These are phyloP conservation scores for Gulo gulo DNA, from an alignment of 2,113 vertebrate genomes.

Conservation along the genomic window DNA sequence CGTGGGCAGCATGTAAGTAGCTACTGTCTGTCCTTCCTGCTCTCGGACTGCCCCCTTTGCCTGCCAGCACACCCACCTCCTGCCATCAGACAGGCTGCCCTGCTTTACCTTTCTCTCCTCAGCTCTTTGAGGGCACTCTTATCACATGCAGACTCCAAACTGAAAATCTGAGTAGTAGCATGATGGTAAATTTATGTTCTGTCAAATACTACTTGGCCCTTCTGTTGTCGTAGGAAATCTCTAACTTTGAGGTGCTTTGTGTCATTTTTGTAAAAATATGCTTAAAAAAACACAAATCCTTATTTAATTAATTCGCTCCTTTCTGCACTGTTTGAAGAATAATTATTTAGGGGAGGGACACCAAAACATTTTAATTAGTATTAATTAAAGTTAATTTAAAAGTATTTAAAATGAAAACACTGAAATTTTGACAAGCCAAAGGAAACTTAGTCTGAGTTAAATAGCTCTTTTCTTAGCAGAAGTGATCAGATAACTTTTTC, in stretches of 20 bases:
- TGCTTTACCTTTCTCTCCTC: neutral
- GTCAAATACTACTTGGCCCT: neutral
- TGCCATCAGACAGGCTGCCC: accelerated
- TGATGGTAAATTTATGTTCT: neutral
- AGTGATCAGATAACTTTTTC: neutral
- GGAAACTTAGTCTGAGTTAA: neutral
- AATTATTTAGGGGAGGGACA: neutral
- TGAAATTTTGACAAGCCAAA: slow-evolving; percentile 28
- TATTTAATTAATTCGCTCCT: neutral
- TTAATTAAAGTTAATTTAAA: neutral
- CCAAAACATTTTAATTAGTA: neutral
- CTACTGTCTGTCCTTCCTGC: neutral
- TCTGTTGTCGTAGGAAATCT: neutral
- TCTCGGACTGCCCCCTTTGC: neutral
- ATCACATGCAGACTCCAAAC: neutral
- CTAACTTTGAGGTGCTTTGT: neutral
- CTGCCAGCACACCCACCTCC: accelerated
- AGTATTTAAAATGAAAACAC: slow-evolving; percentile 2
- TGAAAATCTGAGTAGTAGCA: neutral
- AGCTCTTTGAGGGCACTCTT: neutral
- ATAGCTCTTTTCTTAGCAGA: neutral
- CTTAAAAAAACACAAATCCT: neutral
- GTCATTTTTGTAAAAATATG: neutral
- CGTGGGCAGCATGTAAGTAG: neutral
- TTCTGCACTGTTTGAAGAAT: slow-evolving; percentile 11